Percentiles rank a stretch among this genome's conserved stretches.
Evolutionary conservation across 2,888 invertebrate species (phyloP).

Genomic region (Phragmatobia fuliginosa): DNA sequence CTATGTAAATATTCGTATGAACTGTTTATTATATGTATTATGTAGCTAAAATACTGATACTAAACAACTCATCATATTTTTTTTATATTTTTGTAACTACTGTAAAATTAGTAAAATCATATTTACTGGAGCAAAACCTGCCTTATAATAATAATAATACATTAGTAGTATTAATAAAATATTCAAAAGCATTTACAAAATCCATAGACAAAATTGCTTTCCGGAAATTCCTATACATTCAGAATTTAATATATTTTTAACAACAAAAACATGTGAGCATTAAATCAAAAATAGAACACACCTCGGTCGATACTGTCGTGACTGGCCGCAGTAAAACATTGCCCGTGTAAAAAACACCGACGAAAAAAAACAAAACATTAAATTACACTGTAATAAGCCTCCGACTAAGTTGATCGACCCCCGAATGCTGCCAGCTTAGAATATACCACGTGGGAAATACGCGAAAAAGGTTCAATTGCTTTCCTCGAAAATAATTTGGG

Average conservation of each 20-base stretch:
- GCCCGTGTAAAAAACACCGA: slow-evolving; percentile 68
- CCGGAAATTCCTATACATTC: slow-evolving; percentile 31
- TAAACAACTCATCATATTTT: not conserved
- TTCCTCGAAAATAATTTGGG: slow-evolving; percentile 46
- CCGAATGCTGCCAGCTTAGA: slow-evolving; percentile 56
- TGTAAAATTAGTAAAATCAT: not conserved
- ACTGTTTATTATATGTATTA: not conserved
- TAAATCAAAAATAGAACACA: slow-evolving; percentile 61
- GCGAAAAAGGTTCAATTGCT: slow-evolving; percentile 61
- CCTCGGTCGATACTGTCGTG: slow-evolving; percentile 83
- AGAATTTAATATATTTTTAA: slow-evolving; percentile 32
- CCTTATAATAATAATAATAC: not conserved
- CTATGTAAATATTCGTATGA: not conserved
- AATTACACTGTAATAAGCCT: slow-evolving; percentile 82
- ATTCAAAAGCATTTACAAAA: slow-evolving; percentile 14
- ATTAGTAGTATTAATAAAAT: not conserved
- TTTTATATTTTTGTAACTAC: too few species aligned
- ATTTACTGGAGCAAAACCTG: not conserved
- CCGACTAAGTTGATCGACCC: slow-evolving; percentile 80
- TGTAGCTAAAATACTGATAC: too few species aligned
- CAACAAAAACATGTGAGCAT: slow-evolving; percentile 48
- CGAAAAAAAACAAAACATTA: slow-evolving; percentile 80
- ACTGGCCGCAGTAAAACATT: slow-evolving; percentile 79
- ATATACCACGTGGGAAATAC: slow-evolving; percentile 84
- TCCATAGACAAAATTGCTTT: slow-evolving; percentile 24